Evolutionary conservation across 2,797 vertebrate species (phyloP).

Genomic region (Pseudomugil gertrudae): DNA sequence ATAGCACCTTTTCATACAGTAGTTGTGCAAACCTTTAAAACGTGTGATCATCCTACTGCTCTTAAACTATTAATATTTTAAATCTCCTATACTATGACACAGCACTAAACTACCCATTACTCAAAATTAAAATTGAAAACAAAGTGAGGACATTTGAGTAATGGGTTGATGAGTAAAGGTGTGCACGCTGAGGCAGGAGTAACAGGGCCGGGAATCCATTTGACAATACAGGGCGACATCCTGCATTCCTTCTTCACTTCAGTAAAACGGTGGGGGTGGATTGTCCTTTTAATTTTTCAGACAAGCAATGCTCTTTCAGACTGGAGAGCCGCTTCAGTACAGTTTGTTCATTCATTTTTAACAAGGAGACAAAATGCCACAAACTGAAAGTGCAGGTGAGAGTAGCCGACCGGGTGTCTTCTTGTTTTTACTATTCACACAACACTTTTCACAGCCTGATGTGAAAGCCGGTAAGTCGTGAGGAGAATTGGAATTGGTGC

Average conservation of each 20-base stretch:
- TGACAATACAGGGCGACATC: neutral
- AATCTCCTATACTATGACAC: no score
- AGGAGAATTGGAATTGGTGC: slow-evolving; percentile 17
- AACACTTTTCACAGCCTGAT: slow-evolving; percentile 20
- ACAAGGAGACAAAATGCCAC: slow-evolving; percentile 63
- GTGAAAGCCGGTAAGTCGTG: slow-evolving; percentile 8
- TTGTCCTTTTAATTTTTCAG: slow-evolving; percentile 56
- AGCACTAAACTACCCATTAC: no score
- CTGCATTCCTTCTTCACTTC: slow-evolving; percentile 13
- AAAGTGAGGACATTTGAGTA: no score
- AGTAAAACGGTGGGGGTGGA: slow-evolving; percentile 45
- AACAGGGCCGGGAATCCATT: no score
- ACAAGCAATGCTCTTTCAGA: slow-evolving; percentile 31
- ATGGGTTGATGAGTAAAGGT: no score
- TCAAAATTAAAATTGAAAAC: no score
- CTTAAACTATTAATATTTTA: no score
- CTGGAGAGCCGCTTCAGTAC: slow-evolving; percentile 43
- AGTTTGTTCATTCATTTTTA: slow-evolving; percentile 69
- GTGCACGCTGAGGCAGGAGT: no score
- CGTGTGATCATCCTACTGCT: no score
- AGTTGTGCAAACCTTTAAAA: no score
- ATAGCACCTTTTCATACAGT: no score
- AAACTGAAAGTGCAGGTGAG: slow-evolving; percentile 49
- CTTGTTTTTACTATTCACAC: slow-evolving; percentile 35
- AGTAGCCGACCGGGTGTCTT: slow-evolving; percentile 50